Evolutionary conservation across 2,113 vertebrate genomes (phyloP), one percentile per base, ranked within the genome.

Genomic region (Sorex araneus): DNA sequence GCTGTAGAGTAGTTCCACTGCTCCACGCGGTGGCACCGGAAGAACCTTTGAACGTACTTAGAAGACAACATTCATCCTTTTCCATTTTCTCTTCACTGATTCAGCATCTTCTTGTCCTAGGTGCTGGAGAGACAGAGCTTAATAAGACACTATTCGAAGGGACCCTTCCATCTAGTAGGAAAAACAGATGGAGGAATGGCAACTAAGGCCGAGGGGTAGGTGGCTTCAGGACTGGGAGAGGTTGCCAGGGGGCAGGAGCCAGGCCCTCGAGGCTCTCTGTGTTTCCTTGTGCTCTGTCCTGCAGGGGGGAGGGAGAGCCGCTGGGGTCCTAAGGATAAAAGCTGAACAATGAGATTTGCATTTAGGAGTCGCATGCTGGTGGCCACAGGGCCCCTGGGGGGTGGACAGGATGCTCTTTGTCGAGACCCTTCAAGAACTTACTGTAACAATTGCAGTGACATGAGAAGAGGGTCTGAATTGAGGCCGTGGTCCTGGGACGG

Each of bases 51-150:
- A 71, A 66, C 43, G 9, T 71, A 16, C 13, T 64, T 84, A 34
- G 1, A 34, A 66, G 40, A 88, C 47, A 32, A 82, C n/a, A 43
- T 27, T 78, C 13, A 57, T 81, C 64, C 67, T 83, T 75, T 69
- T 78, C 81, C 8, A 32, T 74, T 89, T 91, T 74, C 43, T 90
- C 57, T 71, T 82, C 32, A 23, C n/a, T 83, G 70, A 19, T 47
- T 80, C 8, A 71, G 9, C n/a, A 73, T 60, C 80, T 71, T 93
- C 84, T 64, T 77, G 18, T n/a, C 57, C 32, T 69, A 7, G 6
- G 30, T 75, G 28, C 36, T 8, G 15, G n/a, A 78, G 73, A 70
- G 66, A 23, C 34, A 70, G 36, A 77, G 54, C 18, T 81, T 23
- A 70, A 34, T 66, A n/a, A 90, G 67, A 63, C 10, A 34, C 12